A percentile compares a stretch with the other conserved stretches of the same genome.
Evolutionary conservation across 2,888 invertebrate species (phyloP).

Genomic region (Drosophila pullipes): DNA sequence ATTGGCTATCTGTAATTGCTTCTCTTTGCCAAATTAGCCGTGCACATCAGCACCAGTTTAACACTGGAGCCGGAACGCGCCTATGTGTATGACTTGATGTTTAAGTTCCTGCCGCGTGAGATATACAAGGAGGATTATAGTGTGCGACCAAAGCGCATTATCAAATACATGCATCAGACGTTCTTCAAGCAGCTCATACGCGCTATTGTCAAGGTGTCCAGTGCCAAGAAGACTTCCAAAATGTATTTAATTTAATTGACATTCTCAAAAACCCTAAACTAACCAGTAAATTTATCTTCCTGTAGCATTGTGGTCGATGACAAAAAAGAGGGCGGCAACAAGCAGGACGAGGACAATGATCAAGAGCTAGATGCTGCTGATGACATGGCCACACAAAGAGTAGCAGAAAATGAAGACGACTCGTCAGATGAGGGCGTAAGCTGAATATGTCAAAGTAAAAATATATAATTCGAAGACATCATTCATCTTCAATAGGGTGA

Average conservation of each 20-base stretch:
- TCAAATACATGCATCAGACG: conserved; percentile 90
- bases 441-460: conserved; percentile 50
- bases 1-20: background rate
- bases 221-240: conserved; percentile 83
- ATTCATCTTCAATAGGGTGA: conserved; percentile 68
- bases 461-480: background rate
- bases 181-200: conserved; percentile 90
- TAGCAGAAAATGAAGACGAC: conserved; percentile 78
- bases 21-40: conserved; percentile 59
- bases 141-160: conserved; percentile 89
- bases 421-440: conserved; percentile 83
- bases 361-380: conserved; percentile 82
- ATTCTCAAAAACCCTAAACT: background rate
- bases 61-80: conserved; percentile 87
- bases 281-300: background rate
- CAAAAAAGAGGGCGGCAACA: conserved; percentile 68
- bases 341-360: conserved; percentile 83
- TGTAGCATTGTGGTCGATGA: conserved; percentile 85
- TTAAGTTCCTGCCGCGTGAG: conserved; percentile 90
- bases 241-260: conserved; percentile 61
- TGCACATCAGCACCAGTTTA: conserved; percentile 85
- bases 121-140: conserved; percentile 91
- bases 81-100: conserved; percentile 89
- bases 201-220: conserved; percentile 88
- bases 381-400: conserved; percentile 76